These are phyloP conservation scores for Zeugodacus cucurbitae DNA, from an alignment of 1,140 invertebrate genomes.

Conservation along the genomic window DNA sequence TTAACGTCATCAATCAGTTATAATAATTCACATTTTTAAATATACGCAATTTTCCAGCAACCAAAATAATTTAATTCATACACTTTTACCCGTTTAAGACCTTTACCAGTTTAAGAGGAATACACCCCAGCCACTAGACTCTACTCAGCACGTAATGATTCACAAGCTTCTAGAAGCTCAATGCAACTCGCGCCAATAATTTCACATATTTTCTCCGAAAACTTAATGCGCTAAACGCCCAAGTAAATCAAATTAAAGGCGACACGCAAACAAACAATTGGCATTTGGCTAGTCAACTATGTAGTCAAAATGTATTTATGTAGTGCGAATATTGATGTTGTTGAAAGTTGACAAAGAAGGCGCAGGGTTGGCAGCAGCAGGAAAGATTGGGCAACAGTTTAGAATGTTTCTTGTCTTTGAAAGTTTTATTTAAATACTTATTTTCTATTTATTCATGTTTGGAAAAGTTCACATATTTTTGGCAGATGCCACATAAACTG, in stretches of 20 bases:
- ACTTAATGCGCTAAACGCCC: neutral
- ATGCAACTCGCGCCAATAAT: neutral
- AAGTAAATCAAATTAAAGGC: neutral
- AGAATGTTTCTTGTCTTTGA: neutral
- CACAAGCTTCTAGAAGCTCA: neutral
- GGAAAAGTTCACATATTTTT: neutral
- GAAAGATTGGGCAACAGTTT: constrained; percentile 16
- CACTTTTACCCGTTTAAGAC: no score
- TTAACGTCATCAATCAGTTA: no score
- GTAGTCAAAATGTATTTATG: no score
- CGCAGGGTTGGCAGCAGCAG: neutral
- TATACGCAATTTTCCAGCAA: no score
- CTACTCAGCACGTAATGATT: neutral
- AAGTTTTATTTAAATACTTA: no score
- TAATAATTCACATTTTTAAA: no score
- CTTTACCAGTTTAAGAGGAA: no score
- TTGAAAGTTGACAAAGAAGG: neutral
- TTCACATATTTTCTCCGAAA: neutral
- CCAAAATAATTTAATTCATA: no score
- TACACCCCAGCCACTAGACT: no score
- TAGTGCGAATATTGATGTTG: neutral
- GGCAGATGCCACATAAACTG: neutral
- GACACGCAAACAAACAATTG: constrained; percentile 38
- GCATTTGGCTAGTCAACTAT: constrained; percentile 14
- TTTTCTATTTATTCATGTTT: no score